phyloP scores from a whole-genome alignment of 2,113 vertebrate genomes.

The Plecotus auritus region DNA sequence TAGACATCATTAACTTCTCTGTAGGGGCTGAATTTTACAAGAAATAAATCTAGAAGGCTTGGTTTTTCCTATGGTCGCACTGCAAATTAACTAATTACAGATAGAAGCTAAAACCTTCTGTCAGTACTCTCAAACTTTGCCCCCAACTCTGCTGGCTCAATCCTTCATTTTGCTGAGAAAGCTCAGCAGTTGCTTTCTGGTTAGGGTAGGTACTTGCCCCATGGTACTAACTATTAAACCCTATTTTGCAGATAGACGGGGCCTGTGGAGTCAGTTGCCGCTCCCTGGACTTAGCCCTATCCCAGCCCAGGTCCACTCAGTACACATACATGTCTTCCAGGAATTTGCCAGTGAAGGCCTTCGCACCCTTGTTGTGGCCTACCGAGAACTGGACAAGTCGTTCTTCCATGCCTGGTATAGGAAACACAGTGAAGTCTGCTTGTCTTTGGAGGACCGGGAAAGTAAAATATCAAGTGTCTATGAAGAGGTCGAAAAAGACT shows the following conservation, averaged over 20 bases:
- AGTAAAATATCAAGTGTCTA: slow-evolving; percentile 85
- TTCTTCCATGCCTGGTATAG: slow-evolving; percentile 85
- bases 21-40: not conserved
- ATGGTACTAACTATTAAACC: not conserved
- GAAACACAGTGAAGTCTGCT: slow-evolving; percentile 88
- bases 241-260: not conserved
- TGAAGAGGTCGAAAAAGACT: slow-evolving; percentile 92
- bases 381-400: slow-evolving; percentile 85
- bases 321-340: slow-evolving; percentile 73
- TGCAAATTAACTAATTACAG: not conserved
- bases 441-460: slow-evolving; percentile 85
- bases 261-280: not conserved
- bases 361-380: slow-evolving; percentile 91
- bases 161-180: not conserved
- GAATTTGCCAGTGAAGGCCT: slow-evolving; percentile 93
- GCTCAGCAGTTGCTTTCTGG: not conserved
- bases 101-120: not conserved
- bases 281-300: not conserved
- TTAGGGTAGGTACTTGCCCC: not conserved
- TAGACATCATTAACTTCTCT: not conserved
- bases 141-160: not conserved
- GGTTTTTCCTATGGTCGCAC: not conserved
- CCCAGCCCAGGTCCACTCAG: not conserved
- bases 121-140: not conserved
- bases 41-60: not conserved